Conservation (phyloP, 2,113 vertebrate genomes). For the Mohoua ochrocephala region DNA sequence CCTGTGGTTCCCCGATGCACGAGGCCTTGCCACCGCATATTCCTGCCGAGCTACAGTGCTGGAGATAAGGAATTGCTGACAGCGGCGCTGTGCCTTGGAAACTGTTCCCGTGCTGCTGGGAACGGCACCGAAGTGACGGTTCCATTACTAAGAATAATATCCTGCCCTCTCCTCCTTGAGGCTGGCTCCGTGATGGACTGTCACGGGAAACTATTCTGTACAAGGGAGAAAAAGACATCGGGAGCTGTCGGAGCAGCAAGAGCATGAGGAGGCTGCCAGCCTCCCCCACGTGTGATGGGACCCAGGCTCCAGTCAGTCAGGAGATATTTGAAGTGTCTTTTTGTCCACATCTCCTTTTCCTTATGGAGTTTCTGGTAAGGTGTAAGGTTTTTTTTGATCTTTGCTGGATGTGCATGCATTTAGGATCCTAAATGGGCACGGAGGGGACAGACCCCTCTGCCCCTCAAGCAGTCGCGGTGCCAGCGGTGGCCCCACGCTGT, state of each 20-base stretch:
- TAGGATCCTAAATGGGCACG: not conserved
- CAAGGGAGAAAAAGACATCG: not conserved
- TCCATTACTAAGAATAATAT: not conserved
- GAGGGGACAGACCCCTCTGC: not conserved
- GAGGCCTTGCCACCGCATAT: not conserved
- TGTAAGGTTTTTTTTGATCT: not conserved
- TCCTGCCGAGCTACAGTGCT: not conserved
- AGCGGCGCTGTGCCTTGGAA: not conserved
- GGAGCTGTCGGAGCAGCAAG: not conserved
- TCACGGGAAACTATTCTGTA: not conserved
- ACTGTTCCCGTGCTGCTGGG: not conserved
- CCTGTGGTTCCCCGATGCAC: not conserved
- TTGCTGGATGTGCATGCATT: fast-evolving
- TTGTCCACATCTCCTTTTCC: not conserved
- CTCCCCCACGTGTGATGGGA: fast-evolving
- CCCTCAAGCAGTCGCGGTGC: not conserved
- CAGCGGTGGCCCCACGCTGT: fast-evolving
- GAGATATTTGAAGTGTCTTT: not conserved
- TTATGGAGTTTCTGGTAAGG: not conserved
- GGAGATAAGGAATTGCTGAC: not conserved
- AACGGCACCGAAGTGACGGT: not conserved
- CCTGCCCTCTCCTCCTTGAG: not conserved
- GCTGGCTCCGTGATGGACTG: not conserved
- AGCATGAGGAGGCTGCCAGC: not conserved
- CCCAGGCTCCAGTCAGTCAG: not conserved